Conservation (phyloP, 2,113 vertebrate genomes). For the Hippocampus zosterae region DNA sequence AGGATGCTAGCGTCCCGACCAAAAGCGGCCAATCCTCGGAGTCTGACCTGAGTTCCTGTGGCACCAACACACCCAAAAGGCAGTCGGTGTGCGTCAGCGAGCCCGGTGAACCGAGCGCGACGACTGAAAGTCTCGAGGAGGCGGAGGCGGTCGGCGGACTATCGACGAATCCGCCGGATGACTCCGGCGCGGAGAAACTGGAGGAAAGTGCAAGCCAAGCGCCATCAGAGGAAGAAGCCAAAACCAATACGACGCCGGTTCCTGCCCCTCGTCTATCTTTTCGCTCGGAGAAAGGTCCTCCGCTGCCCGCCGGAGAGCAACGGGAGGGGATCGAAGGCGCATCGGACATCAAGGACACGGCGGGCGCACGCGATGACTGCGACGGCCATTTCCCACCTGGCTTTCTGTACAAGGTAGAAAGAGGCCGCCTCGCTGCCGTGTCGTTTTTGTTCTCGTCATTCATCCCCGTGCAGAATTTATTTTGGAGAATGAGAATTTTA, state of each 20-base stretch:
- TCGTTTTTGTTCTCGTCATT: not conserved
- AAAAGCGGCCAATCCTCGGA: conserved; percentile 47
- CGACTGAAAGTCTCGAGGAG: conserved; percentile 25
- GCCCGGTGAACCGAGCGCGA: conserved; percentile 10
- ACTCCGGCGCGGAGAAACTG: conserved; percentile 32
- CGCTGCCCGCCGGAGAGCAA: not conserved
- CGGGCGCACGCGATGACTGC: conserved; percentile 16
- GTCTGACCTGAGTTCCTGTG: conserved; percentile 52
- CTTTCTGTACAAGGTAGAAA: conserved; percentile 60
- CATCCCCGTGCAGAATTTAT: too few species aligned
- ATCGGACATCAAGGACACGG: not conserved
- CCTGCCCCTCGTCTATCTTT: conserved; percentile 58
- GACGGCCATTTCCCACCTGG: conserved; percentile 41
- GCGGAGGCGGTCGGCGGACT: conserved; percentile 26
- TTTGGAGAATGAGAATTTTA: too few species aligned
- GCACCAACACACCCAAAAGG: conserved; percentile 45
- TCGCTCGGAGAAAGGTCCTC: conserved; percentile 1
- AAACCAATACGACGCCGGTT: conserved; percentile 37
- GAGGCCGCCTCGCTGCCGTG: not conserved
- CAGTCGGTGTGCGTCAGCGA: conserved; percentile 41
- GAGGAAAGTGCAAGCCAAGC: not conserved
- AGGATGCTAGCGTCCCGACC: conserved; percentile 24
- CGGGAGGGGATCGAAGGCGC: conserved; percentile 18
- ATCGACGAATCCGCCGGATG: conserved; percentile 20
- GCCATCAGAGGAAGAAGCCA: conserved; percentile 7